Conservation (phyloP, 1,140 invertebrate genomes). For the Tyrophagus putrescentiae region DNA sequence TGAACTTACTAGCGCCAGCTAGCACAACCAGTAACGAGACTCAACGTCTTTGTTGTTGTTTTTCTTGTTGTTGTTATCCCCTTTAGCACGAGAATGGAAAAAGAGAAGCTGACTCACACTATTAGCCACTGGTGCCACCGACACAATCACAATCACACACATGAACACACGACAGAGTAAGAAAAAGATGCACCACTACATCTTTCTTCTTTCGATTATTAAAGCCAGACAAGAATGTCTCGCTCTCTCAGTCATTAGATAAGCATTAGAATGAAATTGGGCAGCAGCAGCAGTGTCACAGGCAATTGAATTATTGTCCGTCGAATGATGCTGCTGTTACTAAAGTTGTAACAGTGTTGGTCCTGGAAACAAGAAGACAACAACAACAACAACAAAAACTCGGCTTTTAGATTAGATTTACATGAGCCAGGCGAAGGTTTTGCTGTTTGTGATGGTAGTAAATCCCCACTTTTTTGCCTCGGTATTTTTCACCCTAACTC, state of each 20-base stretch:
- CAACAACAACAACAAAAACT: too few species aligned
- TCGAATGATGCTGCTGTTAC: too few species aligned
- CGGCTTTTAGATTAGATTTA: not conserved
- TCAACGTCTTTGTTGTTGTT: not conserved
- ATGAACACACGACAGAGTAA: not conserved
- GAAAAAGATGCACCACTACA: not conserved
- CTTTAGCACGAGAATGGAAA: not conserved
- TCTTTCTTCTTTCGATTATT: constrained; percentile 5
- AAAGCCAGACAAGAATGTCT: not conserved
- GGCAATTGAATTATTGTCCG: constrained; percentile 7
- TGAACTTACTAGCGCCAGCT: too few species aligned
- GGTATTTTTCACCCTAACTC: not conserved
- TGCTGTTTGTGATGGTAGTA: too few species aligned
- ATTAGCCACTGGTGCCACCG: not conserved
- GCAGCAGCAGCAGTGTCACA: not conserved
- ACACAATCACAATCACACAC: not conserved
- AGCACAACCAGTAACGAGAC: too few species aligned
- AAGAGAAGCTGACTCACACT: not conserved
- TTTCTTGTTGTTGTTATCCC: not conserved
- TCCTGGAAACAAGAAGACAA: too few species aligned
- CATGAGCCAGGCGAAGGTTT: too few species aligned
- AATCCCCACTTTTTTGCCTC: not conserved
- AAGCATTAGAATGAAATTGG: constrained; percentile 6
- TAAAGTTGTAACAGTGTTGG: too few species aligned
- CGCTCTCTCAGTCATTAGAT: constrained; percentile 10